Base-by-base conservation (phyloP, 2,797 vertebrate genomes). In the Apogon hyalosoma region DNA sequence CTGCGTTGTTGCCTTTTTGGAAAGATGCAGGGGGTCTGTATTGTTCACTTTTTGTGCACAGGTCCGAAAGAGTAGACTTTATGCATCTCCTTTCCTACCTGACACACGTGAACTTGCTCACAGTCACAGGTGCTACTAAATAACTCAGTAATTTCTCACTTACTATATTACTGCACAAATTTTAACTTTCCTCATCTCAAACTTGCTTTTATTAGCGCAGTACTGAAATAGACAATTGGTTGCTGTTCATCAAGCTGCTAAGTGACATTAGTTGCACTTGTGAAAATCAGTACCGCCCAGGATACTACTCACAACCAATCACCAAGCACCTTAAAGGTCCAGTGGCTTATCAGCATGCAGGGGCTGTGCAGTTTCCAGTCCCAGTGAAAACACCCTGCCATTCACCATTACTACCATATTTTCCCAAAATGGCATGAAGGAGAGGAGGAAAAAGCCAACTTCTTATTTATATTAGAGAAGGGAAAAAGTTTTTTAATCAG, bases 401-500 rank as follows among this genome's bases (percentile, higher is more conserved):
- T 84, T 94, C 88, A 92, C 82, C 51, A 94, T 94, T 92, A 94
- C 72, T 63, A 70, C 77, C 72, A 63, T 80, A 84, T 87, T 87
- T 88, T 83, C 84, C 75, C 78, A 85, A 90, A 89, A 91, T 83
- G 75, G 82, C 70, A 75, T 87, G 79, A 79, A 84, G 80, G 73
- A 87, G 84, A 77, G 31, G 61, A 67, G 53, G 76, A 73, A 83
- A 83, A 78, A 80, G 74, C 69, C 78, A 84, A 88, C 73, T 88
- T 88, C 72, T 79, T 88, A 91, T 92, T 91, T 90, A 90, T 88
- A 89, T 92, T 89, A 87, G 85, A 79, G 80, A 82, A 81, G 87
- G 87, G 83, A 79, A 86, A 90, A 90, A 87, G 77, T 84, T 83
- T 89, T 87, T 90, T 93, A 93, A 93, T 93, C 92, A 91, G 92